These are phyloP conservation scores for Centruroides sculpturatus DNA, from an alignment of 1,140 invertebrate species.

Conservation along the genomic window DNA sequence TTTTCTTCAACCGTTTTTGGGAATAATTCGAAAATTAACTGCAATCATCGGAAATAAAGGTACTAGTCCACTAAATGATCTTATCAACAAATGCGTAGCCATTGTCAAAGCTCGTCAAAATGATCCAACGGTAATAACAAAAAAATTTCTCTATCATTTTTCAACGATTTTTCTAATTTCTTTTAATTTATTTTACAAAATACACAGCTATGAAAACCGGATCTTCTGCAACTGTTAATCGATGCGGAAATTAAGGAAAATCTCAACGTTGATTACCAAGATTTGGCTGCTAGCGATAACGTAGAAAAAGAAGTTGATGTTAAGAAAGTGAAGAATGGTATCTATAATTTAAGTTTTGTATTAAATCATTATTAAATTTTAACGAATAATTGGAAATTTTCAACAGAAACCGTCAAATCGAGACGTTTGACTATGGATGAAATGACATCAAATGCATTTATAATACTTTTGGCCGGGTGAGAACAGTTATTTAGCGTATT, in stretches of 20 bases:
- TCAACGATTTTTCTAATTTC: no score
- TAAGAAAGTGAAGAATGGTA: no score
- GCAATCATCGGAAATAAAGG: slow-evolving; percentile 4
- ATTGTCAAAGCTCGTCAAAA: slow-evolving; percentile 3
- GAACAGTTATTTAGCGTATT: not conserved
- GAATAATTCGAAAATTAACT: not conserved
- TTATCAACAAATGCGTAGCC: not conserved
- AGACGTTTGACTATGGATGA: slow-evolving; percentile 3
- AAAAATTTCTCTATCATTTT: no score
- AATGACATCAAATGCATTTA: slow-evolving; percentile 9
- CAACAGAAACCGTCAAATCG: no score
- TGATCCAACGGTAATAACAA: not conserved
- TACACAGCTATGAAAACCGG: not conserved
- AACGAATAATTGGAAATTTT: no score
- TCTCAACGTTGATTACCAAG: no score
- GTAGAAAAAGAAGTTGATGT: no score
- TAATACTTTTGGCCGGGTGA: slow-evolving; percentile 13
- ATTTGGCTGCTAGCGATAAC: no score
- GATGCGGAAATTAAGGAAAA: not conserved
- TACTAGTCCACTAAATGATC: slow-evolving; percentile 2
- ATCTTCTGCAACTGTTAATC: slow-evolving; percentile 12
- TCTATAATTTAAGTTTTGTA: no score
- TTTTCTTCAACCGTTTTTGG: no score
- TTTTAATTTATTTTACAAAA: no score
- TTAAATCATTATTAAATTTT: no score